Evolutionary conservation across 2,797 vertebrate genomes (phyloP).

Genomic region (Linurgus olivaceus): DNA sequence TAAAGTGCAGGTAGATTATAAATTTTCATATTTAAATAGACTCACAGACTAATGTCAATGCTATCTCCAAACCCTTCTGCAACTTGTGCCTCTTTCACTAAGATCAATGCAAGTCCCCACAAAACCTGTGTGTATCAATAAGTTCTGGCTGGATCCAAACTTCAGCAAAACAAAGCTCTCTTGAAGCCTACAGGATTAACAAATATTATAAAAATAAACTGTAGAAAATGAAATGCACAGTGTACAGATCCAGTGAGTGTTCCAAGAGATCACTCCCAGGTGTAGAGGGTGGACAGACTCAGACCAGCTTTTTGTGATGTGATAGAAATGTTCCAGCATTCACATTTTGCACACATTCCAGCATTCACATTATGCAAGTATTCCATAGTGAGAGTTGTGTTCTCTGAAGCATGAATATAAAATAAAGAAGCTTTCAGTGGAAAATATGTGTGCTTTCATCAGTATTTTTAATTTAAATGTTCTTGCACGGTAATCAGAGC

Average conservation of each 20-base stretch:
- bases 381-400: not conserved
- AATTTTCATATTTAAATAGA: not conserved
- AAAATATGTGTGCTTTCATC: not conserved
- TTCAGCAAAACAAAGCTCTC: not conserved
- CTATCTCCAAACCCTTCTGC: not conserved
- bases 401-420: not conserved
- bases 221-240: not conserved
- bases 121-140: not conserved
- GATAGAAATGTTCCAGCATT: not conserved
- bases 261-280: not conserved
- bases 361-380: not conserved
- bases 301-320: accelerated
- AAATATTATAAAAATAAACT: not conserved
- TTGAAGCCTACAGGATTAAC: not conserved
- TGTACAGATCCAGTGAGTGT: not conserved
- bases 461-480: not conserved
- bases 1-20: not conserved
- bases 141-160: not conserved
- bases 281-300: not conserved
- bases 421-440: not conserved
- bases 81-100: not conserved
- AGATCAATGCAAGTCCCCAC: not conserved
- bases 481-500: not conserved
- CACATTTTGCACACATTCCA: not conserved
- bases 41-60: not conserved